Conservation (phyloP, 2,888 invertebrate genomes). For the Embidobia sp. region DNA sequence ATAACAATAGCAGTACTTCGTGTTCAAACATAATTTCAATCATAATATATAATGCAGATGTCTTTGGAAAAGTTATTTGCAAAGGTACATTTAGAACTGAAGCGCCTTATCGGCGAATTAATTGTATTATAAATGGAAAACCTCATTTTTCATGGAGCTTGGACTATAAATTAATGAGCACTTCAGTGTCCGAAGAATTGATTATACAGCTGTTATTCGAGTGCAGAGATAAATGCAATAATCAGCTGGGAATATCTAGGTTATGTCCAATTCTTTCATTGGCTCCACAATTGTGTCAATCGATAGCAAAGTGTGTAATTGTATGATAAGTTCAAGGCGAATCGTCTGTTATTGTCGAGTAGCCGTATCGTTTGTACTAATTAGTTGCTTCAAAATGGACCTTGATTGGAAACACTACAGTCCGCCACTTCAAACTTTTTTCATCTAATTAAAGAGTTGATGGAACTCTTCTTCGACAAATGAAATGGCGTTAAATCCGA, state of each 20-base stretch:
- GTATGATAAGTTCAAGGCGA: conserved; percentile 3
- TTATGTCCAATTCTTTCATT: conserved; percentile 8
- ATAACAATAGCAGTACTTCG: conserved; percentile 13
- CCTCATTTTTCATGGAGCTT: neutral
- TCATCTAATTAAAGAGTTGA: conserved; percentile 16
- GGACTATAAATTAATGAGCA: neutral
- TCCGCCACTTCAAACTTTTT: conserved; percentile 18
- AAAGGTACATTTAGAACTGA: neutral
- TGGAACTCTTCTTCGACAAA: conserved; percentile 10
- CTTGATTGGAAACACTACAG: conserved; percentile 7
- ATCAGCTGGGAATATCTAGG: neutral
- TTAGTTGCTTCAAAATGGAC: conserved; percentile 19
- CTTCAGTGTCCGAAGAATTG: neutral
- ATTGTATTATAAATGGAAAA: neutral
- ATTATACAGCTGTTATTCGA: no score
- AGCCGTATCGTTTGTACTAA: conserved; percentile 4
- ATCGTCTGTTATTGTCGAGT: neutral
- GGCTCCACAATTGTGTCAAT: conserved; percentile 11
- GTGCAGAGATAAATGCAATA: neutral
- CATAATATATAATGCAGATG: neutral
- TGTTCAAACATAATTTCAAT: conserved; percentile 8
- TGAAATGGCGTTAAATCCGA: conserved; percentile 13
- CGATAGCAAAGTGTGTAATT: conserved; percentile 23
- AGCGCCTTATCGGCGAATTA: conserved; percentile 1
- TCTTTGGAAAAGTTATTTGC: neutral